Percentiles rank a stretch among this genome's conserved stretches.
phyloP scores from a whole-genome alignment of 1,140 invertebrate species.

The Neodiprion pinetum region DNA sequence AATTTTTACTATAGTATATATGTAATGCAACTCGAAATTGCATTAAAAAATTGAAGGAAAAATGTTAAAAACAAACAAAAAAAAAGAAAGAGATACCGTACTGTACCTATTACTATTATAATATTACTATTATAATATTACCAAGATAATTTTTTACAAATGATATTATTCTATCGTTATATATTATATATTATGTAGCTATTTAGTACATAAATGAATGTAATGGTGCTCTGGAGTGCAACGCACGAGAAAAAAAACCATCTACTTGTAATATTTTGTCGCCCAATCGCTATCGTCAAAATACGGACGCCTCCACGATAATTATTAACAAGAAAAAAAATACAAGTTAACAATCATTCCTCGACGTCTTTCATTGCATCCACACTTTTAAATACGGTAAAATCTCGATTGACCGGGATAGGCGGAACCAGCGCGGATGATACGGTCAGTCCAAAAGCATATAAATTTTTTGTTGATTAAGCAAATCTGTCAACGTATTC shows the following conservation, averaged over 20 bases:
- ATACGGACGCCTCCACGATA: conserved; percentile 33
- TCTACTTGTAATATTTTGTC: conserved; percentile 12
- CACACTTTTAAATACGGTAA: too few species aligned
- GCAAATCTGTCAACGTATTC: too few species aligned
- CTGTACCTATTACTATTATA: conserved; percentile 27
- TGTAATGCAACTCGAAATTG: conserved; percentile 32
- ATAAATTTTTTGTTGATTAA: too few species aligned
- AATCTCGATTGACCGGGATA: too few species aligned
- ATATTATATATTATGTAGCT: conserved; percentile 46
- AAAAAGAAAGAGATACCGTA: conserved; percentile 9
- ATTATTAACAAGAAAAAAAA: conserved; percentile 47
- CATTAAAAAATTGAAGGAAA: conserved; percentile 41
- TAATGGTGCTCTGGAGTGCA: conserved; percentile 52
- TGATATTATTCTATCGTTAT: conserved; percentile 50
- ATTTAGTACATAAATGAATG: conserved; percentile 11
- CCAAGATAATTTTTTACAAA: conserved; percentile 55
- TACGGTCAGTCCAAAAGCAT: too few species aligned
- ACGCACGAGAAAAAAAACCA: conserved; percentile 50
- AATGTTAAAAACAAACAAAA: conserved; percentile 14
- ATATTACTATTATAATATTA: conserved; percentile 32
- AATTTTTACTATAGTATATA: conserved; percentile 43
- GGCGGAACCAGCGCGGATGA: too few species aligned
- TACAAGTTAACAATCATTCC: conserved; percentile 52
- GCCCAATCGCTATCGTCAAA: conserved; percentile 37
- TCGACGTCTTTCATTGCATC: not conserved